Conservation (phyloP, 2,797 vertebrate genomes). For the Melanotaenia nigrans region DNA sequence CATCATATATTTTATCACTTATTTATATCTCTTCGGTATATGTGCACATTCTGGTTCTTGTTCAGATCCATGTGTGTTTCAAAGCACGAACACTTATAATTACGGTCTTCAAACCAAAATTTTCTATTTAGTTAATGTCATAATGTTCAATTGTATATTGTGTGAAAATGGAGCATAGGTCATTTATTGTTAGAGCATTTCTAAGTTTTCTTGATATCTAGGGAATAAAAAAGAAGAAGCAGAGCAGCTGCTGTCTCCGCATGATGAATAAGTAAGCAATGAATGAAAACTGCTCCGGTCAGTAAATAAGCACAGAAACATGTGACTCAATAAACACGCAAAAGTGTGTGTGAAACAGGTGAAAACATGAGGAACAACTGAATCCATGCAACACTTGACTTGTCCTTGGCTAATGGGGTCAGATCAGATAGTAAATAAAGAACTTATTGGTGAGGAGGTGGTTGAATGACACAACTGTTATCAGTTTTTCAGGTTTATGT, state of each 20-base stretch:
- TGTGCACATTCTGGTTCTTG: no score
- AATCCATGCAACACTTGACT: conserved; percentile 4
- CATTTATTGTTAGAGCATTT: not conserved
- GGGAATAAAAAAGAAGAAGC: not conserved
- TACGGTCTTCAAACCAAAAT: not conserved
- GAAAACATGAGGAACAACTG: conserved; percentile 9
- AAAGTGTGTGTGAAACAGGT: conserved; percentile 17
- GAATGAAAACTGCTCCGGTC: conserved; percentile 40
- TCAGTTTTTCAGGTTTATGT: not conserved
- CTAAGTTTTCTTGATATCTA: not conserved
- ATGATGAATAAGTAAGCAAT: conserved; percentile 4
- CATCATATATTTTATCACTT: no score
- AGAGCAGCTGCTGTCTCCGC: not conserved
- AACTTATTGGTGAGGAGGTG: conserved; percentile 6
- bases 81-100: no score
- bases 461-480: not conserved
- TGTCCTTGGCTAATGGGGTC: not conserved
- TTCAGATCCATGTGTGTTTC: no score
- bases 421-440: conserved; percentile 18
- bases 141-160: not conserved
- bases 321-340: conserved; percentile 22
- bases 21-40: no score
- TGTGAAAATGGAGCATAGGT: not conserved
- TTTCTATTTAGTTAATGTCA: not conserved
- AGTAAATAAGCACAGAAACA: conserved; percentile 13